Evolutionary conservation across 2,113 vertebrate genomes (phyloP).

Genomic region (Seriola dumerili): DNA sequence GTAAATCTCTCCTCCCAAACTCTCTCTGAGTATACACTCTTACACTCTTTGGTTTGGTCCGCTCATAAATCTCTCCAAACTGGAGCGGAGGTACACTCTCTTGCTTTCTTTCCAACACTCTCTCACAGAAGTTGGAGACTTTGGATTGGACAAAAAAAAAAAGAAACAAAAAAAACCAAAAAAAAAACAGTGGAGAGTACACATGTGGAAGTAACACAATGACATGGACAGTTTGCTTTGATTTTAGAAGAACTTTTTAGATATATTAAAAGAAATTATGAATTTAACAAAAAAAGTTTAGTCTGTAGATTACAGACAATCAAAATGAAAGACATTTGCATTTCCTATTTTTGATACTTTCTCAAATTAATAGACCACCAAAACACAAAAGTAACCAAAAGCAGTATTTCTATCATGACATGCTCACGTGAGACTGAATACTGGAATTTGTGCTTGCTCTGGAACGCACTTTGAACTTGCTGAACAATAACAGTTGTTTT

Average conservation of each 20-base stretch:
- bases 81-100: constrained; percentile 75
- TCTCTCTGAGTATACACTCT: constrained; percentile 82
- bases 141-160: constrained; percentile 67
- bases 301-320: neutral
- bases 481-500: constrained; percentile 43
- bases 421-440: neutral
- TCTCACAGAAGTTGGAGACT: constrained; percentile 73
- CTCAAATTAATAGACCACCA: neutral
- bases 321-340: neutral
- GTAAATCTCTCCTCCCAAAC: constrained; percentile 86
- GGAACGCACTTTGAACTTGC: constrained; percentile 37
- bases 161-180: too few species aligned
- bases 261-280: neutral
- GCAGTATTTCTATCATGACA: neutral
- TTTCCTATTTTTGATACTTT: neutral
- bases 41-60: constrained; percentile 80
- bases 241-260: neutral
- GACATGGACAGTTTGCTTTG: neutral
- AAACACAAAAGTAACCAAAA: neutral
- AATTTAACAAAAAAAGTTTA: neutral
- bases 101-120: constrained; percentile 48
- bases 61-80: constrained; percentile 85
- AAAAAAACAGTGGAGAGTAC: constrained; percentile 49
- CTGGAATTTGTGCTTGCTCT: neutral
- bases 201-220: constrained; percentile 27